Base-by-base conservation (phyloP, 2,888 invertebrate genomes). In the Limnephilus lunatus region DNA sequence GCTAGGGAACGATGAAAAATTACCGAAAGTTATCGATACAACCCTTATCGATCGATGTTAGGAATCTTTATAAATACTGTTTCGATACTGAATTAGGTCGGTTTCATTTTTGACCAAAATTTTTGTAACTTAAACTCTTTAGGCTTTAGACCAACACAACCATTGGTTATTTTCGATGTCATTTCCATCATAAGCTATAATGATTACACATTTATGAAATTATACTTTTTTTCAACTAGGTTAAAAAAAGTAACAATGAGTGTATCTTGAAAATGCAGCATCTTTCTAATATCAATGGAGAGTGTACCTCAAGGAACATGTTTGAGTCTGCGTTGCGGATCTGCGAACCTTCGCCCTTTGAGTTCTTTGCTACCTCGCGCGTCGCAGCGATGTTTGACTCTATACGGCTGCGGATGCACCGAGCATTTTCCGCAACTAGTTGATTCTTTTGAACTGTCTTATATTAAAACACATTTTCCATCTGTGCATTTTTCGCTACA, bases 391-490 rank as follows among this genome's bases (percentile, higher is more conserved):
- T 86, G 86, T 86, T 39, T 53, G 90, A 90, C 53, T 90, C 25
- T 90, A 0, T 81, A 48, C 14, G 30, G n/a, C 85, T 87, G 11
- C 91, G 53, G 85, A 86, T 86, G 91, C 81, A 91, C n/a, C 81
- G 87, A 86, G 86, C 80, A 25, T 48, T 85, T 91, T 91, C 86
- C 91, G 86, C 86, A 53, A 86, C 68, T 31, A 86, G 91, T 91
- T 91, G 91, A 91, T 86, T 91, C 91, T 80, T 91, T 90, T 86
- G 86, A 91, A 80, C 86, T 25, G 25, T 39, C 86, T 85, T 48
- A 44, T 85, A 53, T 85, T 44, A 85, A 9, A 86, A 5, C 19
- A 68, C 68, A 68, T 68, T 68, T 68, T 68, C 68, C 2, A 68
- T 68, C 68, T n/a, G 25, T 68, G 68, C 68, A 68, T 68, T 68